Evolutionary conservation across 2,797 vertebrate species (phyloP).

Genomic region (Cuniculus paca): DNA sequence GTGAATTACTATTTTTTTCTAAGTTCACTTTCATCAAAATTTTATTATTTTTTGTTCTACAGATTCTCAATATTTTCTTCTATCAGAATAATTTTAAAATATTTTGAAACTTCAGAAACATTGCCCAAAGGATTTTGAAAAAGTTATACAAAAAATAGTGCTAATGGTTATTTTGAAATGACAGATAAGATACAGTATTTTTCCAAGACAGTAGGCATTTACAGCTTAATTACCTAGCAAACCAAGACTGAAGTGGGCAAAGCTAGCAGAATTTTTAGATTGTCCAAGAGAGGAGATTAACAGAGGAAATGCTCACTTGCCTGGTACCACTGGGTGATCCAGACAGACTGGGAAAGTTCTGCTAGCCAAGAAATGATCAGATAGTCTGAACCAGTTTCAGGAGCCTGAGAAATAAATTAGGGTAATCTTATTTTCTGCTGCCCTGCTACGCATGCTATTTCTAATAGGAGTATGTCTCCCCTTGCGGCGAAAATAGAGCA

Average conservation of each 20-base stretch:
- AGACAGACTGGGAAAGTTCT: background rate
- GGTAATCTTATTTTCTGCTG: background rate
- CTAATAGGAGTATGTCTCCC: constrained; percentile 60
- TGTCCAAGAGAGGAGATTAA: background rate
- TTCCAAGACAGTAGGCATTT: background rate
- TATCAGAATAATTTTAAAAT: constrained; percentile 48
- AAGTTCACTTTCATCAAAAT: constrained; percentile 26
- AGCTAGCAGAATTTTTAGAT: background rate
- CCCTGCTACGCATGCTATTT: background rate
- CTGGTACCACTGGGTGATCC: background rate
- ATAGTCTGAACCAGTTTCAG: constrained; percentile 35
- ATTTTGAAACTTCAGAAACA: constrained; percentile 55
- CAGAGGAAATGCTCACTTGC: constrained; percentile 14
- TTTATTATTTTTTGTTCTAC: constrained; percentile 25
- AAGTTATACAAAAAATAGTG: background rate
- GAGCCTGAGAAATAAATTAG: background rate
- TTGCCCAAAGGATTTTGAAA: constrained; percentile 40
- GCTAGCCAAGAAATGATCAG: background rate
- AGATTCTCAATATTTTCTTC: constrained; percentile 23
- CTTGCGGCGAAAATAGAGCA: constrained; percentile 54
- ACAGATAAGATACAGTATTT: background rate
- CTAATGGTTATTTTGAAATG: constrained; percentile 33
- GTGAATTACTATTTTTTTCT: background rate
- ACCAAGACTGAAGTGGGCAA: background rate
- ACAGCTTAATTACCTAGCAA: constrained; percentile 34